A percentile compares a stretch with the other conserved stretches of the same genome.
phyloP scores from a whole-genome alignment of 30 jellyfish, hydroid and myxozoan genomes.

The Mastigias papua region DNA sequence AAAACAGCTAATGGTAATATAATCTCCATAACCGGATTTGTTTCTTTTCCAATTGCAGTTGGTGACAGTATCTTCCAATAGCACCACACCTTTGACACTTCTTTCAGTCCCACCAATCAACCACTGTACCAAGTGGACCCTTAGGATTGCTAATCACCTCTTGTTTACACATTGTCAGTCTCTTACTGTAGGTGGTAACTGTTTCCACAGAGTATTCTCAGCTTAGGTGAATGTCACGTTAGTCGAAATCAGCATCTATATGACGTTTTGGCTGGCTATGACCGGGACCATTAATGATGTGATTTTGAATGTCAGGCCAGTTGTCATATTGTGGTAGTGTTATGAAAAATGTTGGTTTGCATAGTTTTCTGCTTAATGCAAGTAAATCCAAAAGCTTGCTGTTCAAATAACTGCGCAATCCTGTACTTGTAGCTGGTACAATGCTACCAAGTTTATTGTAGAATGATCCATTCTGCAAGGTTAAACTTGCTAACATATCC shows the following conservation, averaged over 20 bases:
- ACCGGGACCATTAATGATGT: constrained; percentile 34
- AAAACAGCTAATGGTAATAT: too few species aligned
- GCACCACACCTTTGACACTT: constrained; percentile 31
- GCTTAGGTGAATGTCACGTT: neutral
- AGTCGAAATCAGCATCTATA: neutral
- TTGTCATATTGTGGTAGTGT: constrained; percentile 17
- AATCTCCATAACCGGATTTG: too few species aligned
- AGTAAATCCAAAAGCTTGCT: neutral
- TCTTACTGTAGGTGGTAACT: neutral
- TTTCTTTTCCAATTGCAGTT: too few species aligned
- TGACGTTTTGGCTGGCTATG: neutral
- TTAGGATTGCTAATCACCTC: constrained; percentile 2
- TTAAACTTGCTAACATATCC: neutral
- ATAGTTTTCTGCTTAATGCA: neutral
- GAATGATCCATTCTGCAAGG: neutral
- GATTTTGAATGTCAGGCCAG: constrained; percentile 30
- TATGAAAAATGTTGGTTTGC: constrained; percentile 14
- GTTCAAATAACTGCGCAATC: neutral
- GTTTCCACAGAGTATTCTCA: neutral
- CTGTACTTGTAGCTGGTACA: neutral
- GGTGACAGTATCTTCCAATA: too few species aligned
- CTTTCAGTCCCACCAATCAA: constrained; percentile 32
- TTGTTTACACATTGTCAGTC: neutral
- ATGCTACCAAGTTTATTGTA: neutral
- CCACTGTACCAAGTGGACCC: constrained; percentile 14